phyloP scores from a whole-genome alignment of 1,140 invertebrate species.

The Atta cephalotes region DNA sequence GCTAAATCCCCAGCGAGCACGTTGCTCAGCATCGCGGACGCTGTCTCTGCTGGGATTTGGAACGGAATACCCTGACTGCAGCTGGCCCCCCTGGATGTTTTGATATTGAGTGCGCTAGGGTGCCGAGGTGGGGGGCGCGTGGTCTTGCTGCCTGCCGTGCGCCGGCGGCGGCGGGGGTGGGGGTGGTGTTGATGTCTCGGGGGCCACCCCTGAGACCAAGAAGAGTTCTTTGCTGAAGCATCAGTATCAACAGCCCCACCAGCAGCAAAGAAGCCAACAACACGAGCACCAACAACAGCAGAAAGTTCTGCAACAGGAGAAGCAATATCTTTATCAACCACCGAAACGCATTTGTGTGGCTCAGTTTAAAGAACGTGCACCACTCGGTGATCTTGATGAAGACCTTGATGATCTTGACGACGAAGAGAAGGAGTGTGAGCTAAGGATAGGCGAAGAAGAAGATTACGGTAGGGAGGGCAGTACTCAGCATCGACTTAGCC shows the following conservation, averaged over 20 bases:
- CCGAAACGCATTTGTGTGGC: constrained; percentile 29
- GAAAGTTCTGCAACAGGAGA: constrained; percentile 49
- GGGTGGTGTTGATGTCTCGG: constrained; percentile 79
- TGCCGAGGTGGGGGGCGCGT: constrained; percentile 86
- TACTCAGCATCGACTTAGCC: constrained; percentile 83
- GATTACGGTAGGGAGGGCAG: constrained; percentile 78
- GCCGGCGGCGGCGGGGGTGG: constrained; percentile 86
- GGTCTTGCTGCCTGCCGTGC: constrained; percentile 87
- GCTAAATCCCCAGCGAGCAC: constrained; percentile 23
- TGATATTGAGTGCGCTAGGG: constrained; percentile 83
- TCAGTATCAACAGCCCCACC: constrained; percentile 62
- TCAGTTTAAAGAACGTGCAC: constrained; percentile 71
- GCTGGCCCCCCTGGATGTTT: constrained; percentile 80
- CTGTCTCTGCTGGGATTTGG: background rate
- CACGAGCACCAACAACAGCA: constrained; percentile 34
- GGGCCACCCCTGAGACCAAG: constrained; percentile 77
- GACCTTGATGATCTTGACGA: constrained; percentile 74
- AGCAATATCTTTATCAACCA: constrained; percentile 51
- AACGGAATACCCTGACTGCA: constrained; percentile 35
- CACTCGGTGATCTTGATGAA: constrained; percentile 80
- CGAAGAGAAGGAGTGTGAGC: constrained; percentile 61
- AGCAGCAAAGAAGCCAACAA: constrained; percentile 67
- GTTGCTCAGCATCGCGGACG: background rate
- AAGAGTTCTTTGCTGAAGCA: constrained; percentile 66
- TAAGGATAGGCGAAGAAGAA: constrained; percentile 71